Percentiles rank a stretch among this genome's conserved stretches.
phyloP scores from a whole-genome alignment of 2,113 vertebrate species.

The Nothobranchius furzeri region DNA sequence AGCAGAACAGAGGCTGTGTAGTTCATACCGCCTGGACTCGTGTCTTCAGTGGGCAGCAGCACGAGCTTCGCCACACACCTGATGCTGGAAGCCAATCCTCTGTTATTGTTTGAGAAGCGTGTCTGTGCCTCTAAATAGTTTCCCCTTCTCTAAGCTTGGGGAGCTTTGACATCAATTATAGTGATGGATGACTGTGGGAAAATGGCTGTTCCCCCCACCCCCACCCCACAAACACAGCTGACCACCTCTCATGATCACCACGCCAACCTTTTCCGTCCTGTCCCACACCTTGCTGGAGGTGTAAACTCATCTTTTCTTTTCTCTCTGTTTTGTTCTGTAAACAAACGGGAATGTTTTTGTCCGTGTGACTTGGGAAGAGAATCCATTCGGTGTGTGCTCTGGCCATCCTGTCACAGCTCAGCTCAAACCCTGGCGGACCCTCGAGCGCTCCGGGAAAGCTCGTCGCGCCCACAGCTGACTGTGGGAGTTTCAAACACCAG shows the following conservation, averaged over 20 bases:
- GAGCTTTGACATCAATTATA: slow-evolving; percentile 51
- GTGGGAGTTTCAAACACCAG: slow-evolving; percentile 53
- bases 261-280: neutral
- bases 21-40: slow-evolving; percentile 34
- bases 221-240: slow-evolving; percentile 12
- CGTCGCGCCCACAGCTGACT: slow-evolving; percentile 48
- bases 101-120: slow-evolving; percentile 27
- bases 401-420: slow-evolving; percentile 18
- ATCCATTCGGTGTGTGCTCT: slow-evolving; percentile 13
- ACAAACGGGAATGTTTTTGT: slow-evolving; percentile 20
- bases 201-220: slow-evolving; percentile 19
- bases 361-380: slow-evolving; percentile 17
- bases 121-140: slow-evolving; percentile 42
- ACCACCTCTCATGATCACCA: slow-evolving; percentile 6
- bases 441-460: slow-evolving; percentile 36
- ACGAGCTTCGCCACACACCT: slow-evolving; percentile 23
- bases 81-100: slow-evolving; percentile 17
- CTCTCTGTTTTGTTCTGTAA: slow-evolving; percentile 21
- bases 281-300: slow-evolving; percentile 3
- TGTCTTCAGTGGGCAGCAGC: neutral
- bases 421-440: slow-evolving; percentile 9
- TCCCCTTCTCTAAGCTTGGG: slow-evolving; percentile 12
- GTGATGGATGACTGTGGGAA: slow-evolving; percentile 41
- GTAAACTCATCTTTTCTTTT: slow-evolving; percentile 24
- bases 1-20: too few species aligned